Percentiles rank a stretch among this genome's conserved stretches.
These are phyloP conservation scores for Bovichtus variegatus DNA, from an alignment of 2,797 vertebrate genomes.

Conservation along the genomic window DNA sequence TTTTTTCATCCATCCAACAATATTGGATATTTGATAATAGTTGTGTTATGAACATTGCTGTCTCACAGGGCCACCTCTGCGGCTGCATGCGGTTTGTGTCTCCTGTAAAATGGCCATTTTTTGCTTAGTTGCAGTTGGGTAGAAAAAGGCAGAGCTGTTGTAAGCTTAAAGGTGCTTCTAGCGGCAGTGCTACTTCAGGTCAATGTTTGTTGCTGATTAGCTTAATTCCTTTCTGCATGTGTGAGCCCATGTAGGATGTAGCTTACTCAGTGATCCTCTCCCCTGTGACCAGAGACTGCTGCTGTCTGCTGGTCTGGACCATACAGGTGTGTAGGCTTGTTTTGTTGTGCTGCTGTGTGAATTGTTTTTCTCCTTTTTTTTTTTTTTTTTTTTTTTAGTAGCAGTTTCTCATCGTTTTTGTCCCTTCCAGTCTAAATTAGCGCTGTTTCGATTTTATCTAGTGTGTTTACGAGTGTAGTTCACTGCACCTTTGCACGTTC, in stretches of 20 bases:
- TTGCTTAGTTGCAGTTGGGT: background rate
- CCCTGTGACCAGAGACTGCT: conserved; percentile 9
- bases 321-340: background rate
- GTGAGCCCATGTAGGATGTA: background rate
- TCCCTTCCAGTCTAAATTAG: background rate
- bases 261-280: conserved; percentile 18
- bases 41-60: background rate
- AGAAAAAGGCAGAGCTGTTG: background rate
- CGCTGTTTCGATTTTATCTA: background rate
- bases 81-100: background rate
- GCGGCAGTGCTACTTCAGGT: conserved; percentile 25
- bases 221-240: conserved; percentile 20
- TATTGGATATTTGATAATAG: no score
- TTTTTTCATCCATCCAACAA: background rate
- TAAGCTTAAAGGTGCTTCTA: background rate
- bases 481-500: background rate
- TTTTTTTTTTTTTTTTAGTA: no score
- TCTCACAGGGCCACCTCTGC: background rate
- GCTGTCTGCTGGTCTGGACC: conserved; percentile 17
- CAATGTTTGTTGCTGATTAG: conserved; percentile 32
- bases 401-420: background rate
- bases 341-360: background rate
- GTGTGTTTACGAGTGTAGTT: background rate
- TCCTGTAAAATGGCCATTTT: background rate
- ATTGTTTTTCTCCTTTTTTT: background rate